Percentiles rank a stretch among this genome's conserved stretches.
These are phyloP conservation scores for Hirundichthys speculiger DNA, from an alignment of 2,113 vertebrate genomes.

Conservation along the genomic window DNA sequence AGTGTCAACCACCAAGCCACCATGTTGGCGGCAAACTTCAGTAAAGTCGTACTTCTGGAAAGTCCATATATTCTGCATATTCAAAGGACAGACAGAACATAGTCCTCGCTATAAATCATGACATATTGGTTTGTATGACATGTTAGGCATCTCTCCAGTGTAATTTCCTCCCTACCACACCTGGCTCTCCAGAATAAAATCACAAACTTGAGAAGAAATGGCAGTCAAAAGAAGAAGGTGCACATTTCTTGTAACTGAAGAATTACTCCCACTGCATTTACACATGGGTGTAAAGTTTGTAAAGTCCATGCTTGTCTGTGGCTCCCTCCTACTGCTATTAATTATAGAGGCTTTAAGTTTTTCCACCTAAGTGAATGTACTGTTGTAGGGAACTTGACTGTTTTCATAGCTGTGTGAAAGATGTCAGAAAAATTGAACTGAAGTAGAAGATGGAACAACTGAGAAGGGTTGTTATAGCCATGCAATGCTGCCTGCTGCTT, in stretches of 20 bases:
- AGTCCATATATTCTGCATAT: too few relatives aligned
- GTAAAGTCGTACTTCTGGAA: too few relatives aligned
- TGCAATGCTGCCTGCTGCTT: slow-evolving; percentile 14
- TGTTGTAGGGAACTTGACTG: slow-evolving; percentile 31
- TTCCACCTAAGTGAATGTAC: slow-evolving; percentile 45
- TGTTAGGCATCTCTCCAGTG: too few relatives aligned
- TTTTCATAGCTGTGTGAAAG: slow-evolving; percentile 58
- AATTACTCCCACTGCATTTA: slow-evolving; percentile 35
- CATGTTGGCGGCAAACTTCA: too few relatives aligned
- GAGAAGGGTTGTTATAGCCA: slow-evolving; percentile 20
- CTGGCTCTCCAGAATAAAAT: slow-evolving; percentile 27
- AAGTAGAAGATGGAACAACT: slow-evolving; percentile 26
- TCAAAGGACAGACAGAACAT: too few relatives aligned
- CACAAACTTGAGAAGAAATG: slow-evolving; percentile 51
- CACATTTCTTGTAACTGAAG: slow-evolving; percentile 31
- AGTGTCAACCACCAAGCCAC: too few relatives aligned
- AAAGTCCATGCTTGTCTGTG: slow-evolving; percentile 10
- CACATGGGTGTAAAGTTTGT: slow-evolving; percentile 33
- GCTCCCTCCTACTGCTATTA: slow-evolving; percentile 35
- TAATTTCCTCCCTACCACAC: not conserved
- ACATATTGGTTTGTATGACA: too few relatives aligned
- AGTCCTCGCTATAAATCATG: too few relatives aligned
- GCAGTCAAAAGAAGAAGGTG: slow-evolving; percentile 23
- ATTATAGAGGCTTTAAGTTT: slow-evolving; percentile 46
- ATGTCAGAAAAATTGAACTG: slow-evolving; percentile 36